Evolutionary conservation across 2,797 vertebrate genomes (phyloP).

Genomic region (Phoxinus dragarum): DNA sequence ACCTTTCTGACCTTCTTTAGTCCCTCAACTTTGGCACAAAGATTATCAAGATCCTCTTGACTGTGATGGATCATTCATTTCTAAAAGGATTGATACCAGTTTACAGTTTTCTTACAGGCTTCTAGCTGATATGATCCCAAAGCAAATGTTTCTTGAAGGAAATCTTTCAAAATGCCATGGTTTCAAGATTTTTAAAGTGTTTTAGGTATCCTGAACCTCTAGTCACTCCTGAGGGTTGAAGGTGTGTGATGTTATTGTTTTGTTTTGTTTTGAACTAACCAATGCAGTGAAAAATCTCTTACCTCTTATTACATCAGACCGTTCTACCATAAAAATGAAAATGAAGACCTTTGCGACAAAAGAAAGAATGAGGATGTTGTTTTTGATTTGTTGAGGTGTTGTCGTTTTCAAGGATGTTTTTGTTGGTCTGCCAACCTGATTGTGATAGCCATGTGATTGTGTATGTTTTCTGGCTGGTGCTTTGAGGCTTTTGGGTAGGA

Average conservation of each 20-base stretch:
- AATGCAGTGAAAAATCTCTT: constrained; percentile 10
- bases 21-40: constrained; percentile 3
- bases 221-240: neutral
- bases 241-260: neutral
- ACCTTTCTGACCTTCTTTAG: constrained; percentile 15
- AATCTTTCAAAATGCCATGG: neutral
- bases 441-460: constrained; percentile 2
- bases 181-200: neutral
- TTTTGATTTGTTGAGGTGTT: constrained; percentile 55
- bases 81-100: neutral
- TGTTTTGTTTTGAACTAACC: neutral
- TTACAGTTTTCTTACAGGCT: neutral
- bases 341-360: neutral
- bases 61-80: neutral
- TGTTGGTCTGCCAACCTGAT: constrained; percentile 24
- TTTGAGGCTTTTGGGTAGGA: constrained; percentile 22
- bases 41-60: neutral
- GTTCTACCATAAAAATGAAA: neutral
- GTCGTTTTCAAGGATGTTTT: constrained; percentile 22
- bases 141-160: neutral
- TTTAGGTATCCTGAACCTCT: neutral
- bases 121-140: neutral
- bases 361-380: constrained; percentile 27
- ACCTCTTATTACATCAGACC: constrained; percentile 19
- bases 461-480: constrained; percentile 34